These are phyloP conservation scores for Brachylomia viminalis DNA, from an alignment of 2,888 invertebrate genomes.

Conservation along the genomic window DNA sequence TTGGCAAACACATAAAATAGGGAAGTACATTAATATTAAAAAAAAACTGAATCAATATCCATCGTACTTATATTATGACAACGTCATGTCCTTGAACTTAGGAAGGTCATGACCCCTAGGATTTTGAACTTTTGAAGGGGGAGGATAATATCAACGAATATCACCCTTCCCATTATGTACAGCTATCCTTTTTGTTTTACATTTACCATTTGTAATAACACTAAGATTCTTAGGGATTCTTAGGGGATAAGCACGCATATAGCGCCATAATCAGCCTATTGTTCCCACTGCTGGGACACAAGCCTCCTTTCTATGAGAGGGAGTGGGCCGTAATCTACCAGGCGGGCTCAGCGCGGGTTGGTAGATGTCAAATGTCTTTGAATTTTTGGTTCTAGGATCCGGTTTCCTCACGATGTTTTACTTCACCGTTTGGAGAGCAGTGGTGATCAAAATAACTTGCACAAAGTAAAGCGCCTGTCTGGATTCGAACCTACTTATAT, in stretches of 20 bases:
- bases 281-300: too few relatives aligned
- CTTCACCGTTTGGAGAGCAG: too few relatives aligned
- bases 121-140: constrained; percentile 7
- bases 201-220: background rate
- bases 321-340: too few relatives aligned
- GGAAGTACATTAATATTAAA: background rate
- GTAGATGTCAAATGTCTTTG: too few relatives aligned
- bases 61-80: constrained; percentile 2
- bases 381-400: too few relatives aligned
- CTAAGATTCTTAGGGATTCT: background rate
- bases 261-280: too few relatives aligned
- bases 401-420: too few relatives aligned
- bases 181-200: background rate
- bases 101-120: constrained; percentile 3
- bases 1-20: background rate
- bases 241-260: background rate
- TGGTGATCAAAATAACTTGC: too few relatives aligned
- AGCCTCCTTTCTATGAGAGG: too few relatives aligned
- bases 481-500: too few relatives aligned
- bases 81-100: constrained; percentile 25
- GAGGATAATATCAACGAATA: background rate
- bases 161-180: background rate
- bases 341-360: too few relatives aligned
- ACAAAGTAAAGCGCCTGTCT: too few relatives aligned
- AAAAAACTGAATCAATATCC: background rate